phyloP scores from a whole-genome alignment of 2,113 vertebrate species.

The Amia ocellicauda region DNA sequence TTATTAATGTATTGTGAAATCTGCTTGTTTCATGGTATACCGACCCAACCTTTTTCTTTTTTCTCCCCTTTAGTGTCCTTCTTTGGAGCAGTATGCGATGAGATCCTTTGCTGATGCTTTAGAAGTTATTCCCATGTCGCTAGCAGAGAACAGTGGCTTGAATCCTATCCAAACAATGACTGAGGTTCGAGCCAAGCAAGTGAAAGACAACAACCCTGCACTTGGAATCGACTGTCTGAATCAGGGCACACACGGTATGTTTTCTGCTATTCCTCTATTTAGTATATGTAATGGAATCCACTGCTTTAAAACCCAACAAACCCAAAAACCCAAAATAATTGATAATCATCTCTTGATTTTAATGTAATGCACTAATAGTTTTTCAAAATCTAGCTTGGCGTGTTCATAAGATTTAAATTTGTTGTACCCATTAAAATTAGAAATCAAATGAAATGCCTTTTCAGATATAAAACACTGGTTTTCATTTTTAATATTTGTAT shows the following conservation, averaged over 20 bases:
- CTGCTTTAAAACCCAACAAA: too few species aligned
- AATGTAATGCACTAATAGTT: too few species aligned
- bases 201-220: conserved; percentile 83
- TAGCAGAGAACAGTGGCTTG: conserved; percentile 91
- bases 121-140: conserved; percentile 92
- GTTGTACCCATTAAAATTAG: too few species aligned
- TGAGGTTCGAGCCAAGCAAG: conserved; percentile 84
- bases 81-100: conserved; percentile 97
- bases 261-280: background rate
- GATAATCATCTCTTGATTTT: too few species aligned
- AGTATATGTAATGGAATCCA: too few species aligned
- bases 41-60: conserved; percentile 4
- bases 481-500: too few species aligned
- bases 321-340: too few species aligned
- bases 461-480: too few species aligned
- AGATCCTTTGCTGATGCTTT: conserved; percentile 91
- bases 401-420: too few species aligned
- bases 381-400: too few species aligned
- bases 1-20: too few species aligned
- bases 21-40: background rate
- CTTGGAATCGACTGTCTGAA: conserved; percentile 91
- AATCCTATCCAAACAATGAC: conserved; percentile 97
- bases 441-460: too few species aligned
- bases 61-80: conserved; percentile 83
- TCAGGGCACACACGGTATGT: conserved; percentile 85